Evolutionary conservation across 2,888 invertebrate species (phyloP).

Genomic region (Papilio demoleus): DNA sequence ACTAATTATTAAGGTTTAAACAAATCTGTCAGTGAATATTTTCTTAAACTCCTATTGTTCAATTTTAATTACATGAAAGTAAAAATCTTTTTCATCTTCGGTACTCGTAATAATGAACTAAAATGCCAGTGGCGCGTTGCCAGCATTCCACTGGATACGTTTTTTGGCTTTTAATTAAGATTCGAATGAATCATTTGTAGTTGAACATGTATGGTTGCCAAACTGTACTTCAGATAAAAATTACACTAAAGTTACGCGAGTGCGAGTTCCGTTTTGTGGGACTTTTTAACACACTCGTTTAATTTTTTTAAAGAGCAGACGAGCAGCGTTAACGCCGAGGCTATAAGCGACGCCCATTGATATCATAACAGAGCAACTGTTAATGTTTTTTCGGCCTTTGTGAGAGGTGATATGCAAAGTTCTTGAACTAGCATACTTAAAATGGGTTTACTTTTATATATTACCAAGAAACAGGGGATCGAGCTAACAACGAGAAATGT

Average conservation of each 20-base stretch:
- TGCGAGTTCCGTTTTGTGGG: background rate
- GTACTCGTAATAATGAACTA: constrained; percentile 40
- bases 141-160: constrained; percentile 38
- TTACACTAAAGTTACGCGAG: constrained; percentile 13
- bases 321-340: no score
- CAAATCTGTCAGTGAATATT: constrained; percentile 20
- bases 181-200: constrained; percentile 41
- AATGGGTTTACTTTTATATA: background rate
- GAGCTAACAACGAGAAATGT: background rate
- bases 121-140: constrained; percentile 39
- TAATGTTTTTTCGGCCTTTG: no score
- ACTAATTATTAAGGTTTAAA: constrained; percentile 25
- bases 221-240: constrained; percentile 36
- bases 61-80: constrained; percentile 40
- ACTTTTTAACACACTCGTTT: background rate
- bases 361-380: no score
- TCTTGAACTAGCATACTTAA: no score
- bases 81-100: constrained; percentile 35
- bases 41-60: constrained; percentile 21
- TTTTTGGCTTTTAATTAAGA: constrained; percentile 43
- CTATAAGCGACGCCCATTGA: no score
- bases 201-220: constrained; percentile 38
- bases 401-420: no score
- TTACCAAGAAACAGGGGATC: background rate
- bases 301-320: no score